Base-by-base conservation (phyloP, 2,797 vertebrate genomes). In the Ctenochaetus hawaiiensis region DNA sequence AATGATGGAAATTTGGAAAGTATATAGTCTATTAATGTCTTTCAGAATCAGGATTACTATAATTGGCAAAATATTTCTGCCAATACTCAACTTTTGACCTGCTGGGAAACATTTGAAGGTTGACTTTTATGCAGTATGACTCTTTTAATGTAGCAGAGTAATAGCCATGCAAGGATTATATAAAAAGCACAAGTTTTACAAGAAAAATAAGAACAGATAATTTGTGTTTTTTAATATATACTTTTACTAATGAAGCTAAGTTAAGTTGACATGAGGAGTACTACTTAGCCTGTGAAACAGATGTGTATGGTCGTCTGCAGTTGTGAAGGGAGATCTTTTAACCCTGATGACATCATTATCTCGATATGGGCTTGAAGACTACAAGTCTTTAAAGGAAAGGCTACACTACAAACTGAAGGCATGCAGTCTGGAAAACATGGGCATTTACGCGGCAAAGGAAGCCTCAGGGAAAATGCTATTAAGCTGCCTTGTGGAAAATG, bases 1-100 rank as follows among this genome's bases (percentile, higher is more conserved):
- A 53, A n/a, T 53, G 23, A 37, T 41, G 44, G 12, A 39, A 18
- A 67, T 61, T 67, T 61, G 72, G 58, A 66, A 65, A 70, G 47
- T 41, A 39, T 30, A 47, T 8, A 49, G 48, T 39, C 17, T 69
- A 74, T 57, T 72, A 64, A 78, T 54, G 69, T 62, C 37, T 79
- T 49, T 62, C 45, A 80, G 67, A 72, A 69, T 72, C 51, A 34
- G 37, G 68, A 75, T 64, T 66, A 59, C 30, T 65, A 45, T 49
- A 47, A 64, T 30, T 65, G 69, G 20, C 45, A 20, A 44, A 80
- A 8, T 17, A 18, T 6, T 59, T 67, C 14, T 47, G 58, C 14
- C 34, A 59, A 34, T 43, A 45, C n/a, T 62, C 30, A 23, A 53
- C 16, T 39, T 60, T 45, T 74, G 39, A 52, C 48, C 51, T 48